Conservation (phyloP, 2,888 invertebrate genomes). For the Sphaerophoria taeniata region DNA sequence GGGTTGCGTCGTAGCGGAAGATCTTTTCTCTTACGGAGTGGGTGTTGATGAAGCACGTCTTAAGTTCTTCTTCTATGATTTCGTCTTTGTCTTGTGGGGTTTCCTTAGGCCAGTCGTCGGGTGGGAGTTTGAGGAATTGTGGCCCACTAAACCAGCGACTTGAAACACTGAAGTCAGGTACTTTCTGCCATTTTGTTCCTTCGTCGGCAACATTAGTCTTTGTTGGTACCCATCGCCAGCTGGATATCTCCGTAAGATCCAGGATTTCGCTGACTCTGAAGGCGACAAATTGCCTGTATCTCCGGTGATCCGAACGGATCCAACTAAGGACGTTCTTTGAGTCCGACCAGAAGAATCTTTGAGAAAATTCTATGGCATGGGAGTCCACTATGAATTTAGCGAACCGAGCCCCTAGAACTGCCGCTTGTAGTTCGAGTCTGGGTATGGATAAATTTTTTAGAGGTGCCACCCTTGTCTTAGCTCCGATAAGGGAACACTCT, state of each 20-base stretch:
- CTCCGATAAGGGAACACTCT: background rate
- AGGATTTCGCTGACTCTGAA: slow-evolving; percentile 58
- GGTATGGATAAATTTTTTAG: slow-evolving; percentile 1
- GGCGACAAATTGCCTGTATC: slow-evolving; percentile 71
- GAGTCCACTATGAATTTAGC: background rate
- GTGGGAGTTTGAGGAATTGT: slow-evolving; percentile 36
- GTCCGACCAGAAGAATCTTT: slow-evolving; percentile 73
- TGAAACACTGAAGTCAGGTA: slow-evolving; percentile 11
- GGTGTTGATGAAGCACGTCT: background rate
- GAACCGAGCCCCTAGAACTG: background rate
- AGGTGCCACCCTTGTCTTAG: slow-evolving; percentile 2
- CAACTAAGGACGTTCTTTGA: slow-evolving; percentile 74
- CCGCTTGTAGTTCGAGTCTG: background rate
- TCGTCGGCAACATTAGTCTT: slow-evolving; percentile 68
- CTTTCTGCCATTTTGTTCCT: slow-evolving; percentile 51
- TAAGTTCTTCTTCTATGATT: background rate
- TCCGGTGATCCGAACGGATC: slow-evolving; percentile 53
- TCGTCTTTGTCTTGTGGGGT: background rate
- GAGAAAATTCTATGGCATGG: background rate
- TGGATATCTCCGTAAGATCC: slow-evolving; percentile 38
- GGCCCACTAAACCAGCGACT: slow-evolving; percentile 59
- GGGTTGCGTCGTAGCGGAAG: background rate
- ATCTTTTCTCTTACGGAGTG: background rate
- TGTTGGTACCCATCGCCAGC: slow-evolving; percentile 56
- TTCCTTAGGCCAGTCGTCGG: slow-evolving; percentile 30